Evolutionary conservation across 2,888 invertebrate species (phyloP), one percentile per base, ranked within the genome.

Genomic region (Xylota segnis): DNA sequence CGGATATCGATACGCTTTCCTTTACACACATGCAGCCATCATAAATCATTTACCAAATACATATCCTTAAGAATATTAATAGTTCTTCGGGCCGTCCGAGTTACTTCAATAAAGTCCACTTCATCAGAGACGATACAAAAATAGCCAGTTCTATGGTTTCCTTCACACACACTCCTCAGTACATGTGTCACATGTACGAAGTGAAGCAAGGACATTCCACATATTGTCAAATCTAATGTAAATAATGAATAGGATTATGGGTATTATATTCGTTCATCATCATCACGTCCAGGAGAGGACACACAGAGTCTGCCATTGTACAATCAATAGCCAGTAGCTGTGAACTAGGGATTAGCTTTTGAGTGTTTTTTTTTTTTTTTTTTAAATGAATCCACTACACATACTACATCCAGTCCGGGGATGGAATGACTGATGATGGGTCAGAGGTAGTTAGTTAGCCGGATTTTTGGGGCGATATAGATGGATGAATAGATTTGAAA

Each of bases 241-340:
- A 86, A 86, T 86, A 86, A 86, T 86, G 86, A 86, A 77, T 68
- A 61, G 81, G 84, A 86, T 86, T 81, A 76, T 61, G 50, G 65
- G 59, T 54, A 82, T 77, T 76, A 81, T 61, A 34, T 68, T 66
- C 59, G 50, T 63, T 47, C 47, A 47, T 23, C 56, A 29, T 32
- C 54, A 23, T 56, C 47, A 56, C 32, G 34, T 43, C 18, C 29
- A 45, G 18, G 32, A 68, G 65, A 45, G 65, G 10, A 14, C 7
- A 58, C 47, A 5, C 52, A 16, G 54, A 61, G 23, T 40, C 23
- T 23, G 56, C 37, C 27, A 40, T 29, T 40, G 10, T 34, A 45
- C 45, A 71, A 79, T 84, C 74, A 58, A 79, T 82, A 71, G 18
- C 43, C 61, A 45, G 40, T 61, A 10, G 45, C 29, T 68, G 50